Base-by-base conservation (phyloP, 2,888 invertebrate species). In the Cheilosia soror region DNA sequence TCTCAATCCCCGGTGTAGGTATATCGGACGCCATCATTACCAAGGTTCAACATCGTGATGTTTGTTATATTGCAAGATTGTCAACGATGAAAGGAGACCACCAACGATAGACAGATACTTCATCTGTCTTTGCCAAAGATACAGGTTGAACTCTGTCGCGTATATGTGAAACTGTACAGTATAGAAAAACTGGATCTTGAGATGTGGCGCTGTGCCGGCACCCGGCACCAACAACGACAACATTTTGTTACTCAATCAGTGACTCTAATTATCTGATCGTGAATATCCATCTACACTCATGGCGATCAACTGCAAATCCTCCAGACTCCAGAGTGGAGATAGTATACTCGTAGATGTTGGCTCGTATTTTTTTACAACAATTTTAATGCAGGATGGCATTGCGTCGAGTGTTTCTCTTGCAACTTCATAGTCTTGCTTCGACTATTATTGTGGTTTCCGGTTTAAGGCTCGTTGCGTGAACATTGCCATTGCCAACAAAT, bases 201-300 rank as follows among this genome's bases (percentile, higher is more conserved):
- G 72, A 63, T 63, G 76, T 71, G 81, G 71, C 58, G 69, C 49
- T 76, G 31, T 65, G 53, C 20, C 29, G 47, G 40, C 65, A 20
- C n/a, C 20, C 20, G 20, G 20, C 20, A 20, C 20, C 20, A 20
- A 20, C 20, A 20, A 20, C 29, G 68, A 9, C 47, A 58, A 51
- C 51, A 60, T 71, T 82, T 82, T 72, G 82, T 72, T 77, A 58
- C 66, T 77, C 82, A 82, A 82, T 82, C 82, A 82, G 47, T 55
- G 71, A 72, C 76, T 82, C 82, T 76, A 82, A 73, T 77, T 77
- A 81, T 81, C 82, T 82, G 82, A 82, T 77, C 82, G 71, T 82
- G 77, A 77, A 82, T 82, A 81, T 81, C 81, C 76, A 55, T 80
- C 72, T 53, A 37, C 4, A 49, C n/a, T n/a, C 58, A 31, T 40